phyloP scores from a whole-genome alignment of 2,113 vertebrate genomes.

The Elephantulus edwardii region DNA sequence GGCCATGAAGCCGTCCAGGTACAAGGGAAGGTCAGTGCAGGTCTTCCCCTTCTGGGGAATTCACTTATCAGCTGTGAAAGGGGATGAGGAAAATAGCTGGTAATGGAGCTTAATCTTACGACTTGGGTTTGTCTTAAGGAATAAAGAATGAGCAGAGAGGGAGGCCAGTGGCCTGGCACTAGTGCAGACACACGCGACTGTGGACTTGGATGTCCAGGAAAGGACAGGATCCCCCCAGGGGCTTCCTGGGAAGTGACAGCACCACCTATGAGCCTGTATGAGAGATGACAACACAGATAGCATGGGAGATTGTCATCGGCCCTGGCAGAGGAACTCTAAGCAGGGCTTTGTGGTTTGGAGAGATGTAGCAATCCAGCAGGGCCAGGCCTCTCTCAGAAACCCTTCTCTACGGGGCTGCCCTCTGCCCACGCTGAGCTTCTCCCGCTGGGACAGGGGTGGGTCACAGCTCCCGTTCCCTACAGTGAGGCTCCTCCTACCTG shows the following conservation, averaged over 20 bases:
- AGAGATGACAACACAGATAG: background rate
- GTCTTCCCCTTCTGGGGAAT: background rate
- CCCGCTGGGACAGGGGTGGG: background rate
- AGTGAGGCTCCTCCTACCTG: background rate
- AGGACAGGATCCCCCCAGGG: background rate
- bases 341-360: conserved; percentile 71
- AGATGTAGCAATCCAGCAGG: background rate
- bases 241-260: background rate
- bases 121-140: no score
- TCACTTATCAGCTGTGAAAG: background rate
- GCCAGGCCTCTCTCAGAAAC: background rate
- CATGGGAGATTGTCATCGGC: background rate
- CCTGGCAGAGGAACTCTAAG: conserved; percentile 6
- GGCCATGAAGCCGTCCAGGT: background rate
- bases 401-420: conserved; percentile 8
- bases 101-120: background rate
- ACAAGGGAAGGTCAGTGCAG: background rate
- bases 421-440: background rate
- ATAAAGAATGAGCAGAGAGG: background rate
- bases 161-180: rapidly evolving
- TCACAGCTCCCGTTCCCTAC: background rate
- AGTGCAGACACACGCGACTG: rapidly evolving
- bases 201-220: background rate
- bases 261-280: background rate
- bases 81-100: background rate